A percentile compares a stretch with the other conserved stretches of the same genome.
Conservation (phyloP, 2,113 vertebrate genomes). For the Scomber colias region DNA sequence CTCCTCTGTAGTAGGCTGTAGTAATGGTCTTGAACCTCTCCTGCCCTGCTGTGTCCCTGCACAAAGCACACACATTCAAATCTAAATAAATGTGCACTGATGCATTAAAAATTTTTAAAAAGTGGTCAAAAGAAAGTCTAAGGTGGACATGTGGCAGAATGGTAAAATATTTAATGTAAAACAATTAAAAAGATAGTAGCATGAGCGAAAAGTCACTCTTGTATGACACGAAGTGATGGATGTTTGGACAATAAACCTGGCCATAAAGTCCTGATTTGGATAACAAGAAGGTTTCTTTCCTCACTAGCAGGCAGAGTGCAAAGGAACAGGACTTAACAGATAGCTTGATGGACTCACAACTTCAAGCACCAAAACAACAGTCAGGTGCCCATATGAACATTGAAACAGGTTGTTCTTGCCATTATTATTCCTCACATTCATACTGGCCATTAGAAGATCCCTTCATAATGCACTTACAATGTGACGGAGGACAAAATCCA, state of each 20-base stretch:
- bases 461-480: no score
- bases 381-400: no score
- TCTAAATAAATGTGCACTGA: neutral
- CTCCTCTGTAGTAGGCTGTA: slow-evolving; percentile 96
- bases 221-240: slow-evolving; percentile 17
- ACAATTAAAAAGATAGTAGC: neutral
- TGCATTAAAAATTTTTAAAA: neutral
- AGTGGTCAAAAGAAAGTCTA: neutral
- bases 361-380: no score
- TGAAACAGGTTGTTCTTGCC: no score
- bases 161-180: neutral
- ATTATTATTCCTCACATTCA: no score
- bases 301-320: neutral
- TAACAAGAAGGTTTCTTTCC: slow-evolving; percentile 53
- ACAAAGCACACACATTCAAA: slow-evolving; percentile 30
- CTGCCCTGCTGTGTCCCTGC: slow-evolving; percentile 96
- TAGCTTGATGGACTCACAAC: neutral
- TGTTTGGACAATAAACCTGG: slow-evolving; percentile 33
- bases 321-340: neutral
- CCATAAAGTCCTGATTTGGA: slow-evolving; percentile 48
- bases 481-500: no score
- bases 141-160: neutral
- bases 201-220: neutral
- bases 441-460: no score
- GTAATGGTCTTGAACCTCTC: slow-evolving; percentile 98